These are phyloP conservation scores for Euleptes europaea DNA, from an alignment of 2,113 vertebrate species.

Conservation along the genomic window DNA sequence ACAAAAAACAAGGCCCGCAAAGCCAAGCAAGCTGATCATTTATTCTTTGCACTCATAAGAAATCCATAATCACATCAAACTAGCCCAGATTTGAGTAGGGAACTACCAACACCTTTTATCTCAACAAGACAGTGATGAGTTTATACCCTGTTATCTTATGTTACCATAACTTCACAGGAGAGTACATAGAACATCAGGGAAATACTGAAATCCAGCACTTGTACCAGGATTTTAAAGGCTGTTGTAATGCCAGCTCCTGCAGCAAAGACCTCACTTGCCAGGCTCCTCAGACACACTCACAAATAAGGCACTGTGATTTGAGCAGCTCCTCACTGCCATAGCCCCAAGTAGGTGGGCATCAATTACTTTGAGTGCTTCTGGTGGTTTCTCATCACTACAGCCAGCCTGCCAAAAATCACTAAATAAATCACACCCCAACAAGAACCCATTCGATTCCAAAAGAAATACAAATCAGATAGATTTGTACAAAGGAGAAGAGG, in stretches of 20 bases:
- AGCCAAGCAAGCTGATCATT: background rate
- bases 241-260: background rate
- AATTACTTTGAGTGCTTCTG: constrained; percentile 16
- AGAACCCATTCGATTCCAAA: background rate
- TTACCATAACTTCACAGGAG: background rate
- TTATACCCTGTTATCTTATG: background rate
- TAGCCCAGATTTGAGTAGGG: background rate
- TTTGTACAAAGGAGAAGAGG: background rate
- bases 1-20: background rate
- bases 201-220: background rate
- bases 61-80: background rate
- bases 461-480: background rate
- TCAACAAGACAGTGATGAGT: background rate
- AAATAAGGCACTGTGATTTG: background rate
- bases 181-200: background rate
- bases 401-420: constrained; percentile 1
- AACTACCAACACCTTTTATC: background rate
- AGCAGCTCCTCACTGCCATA: background rate
- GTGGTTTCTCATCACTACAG: background rate
- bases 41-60: background rate
- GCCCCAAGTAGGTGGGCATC: background rate
- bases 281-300: background rate
- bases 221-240: background rate
- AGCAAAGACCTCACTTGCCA: background rate
- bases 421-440: constrained; percentile 8